Percentiles rank a stretch among this genome's conserved stretches.
phyloP scores from a whole-genome alignment of 2,113 vertebrate species.

The Proteles cristata region DNA sequence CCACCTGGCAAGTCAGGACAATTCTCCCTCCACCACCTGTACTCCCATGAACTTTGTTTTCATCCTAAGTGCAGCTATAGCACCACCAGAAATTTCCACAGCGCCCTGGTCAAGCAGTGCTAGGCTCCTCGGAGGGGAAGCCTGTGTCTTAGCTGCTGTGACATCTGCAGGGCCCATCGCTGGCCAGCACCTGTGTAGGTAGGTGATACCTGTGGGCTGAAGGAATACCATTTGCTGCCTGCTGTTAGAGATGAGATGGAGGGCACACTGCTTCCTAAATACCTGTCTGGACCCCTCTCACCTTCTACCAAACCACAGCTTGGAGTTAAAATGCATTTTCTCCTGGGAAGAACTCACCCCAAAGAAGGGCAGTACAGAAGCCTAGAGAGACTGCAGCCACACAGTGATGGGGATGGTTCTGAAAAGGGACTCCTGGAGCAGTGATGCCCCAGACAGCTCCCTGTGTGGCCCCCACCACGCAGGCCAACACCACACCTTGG shows the following conservation, averaged over 20 bases:
- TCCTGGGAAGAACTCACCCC: background rate
- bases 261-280: background rate
- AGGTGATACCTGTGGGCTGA: background rate
- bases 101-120: rapidly evolving
- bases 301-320: background rate
- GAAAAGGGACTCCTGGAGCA: background rate
- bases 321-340: background rate
- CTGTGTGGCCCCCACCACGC: too few relatives aligned
- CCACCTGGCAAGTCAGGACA: background rate
- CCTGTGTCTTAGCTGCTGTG: background rate
- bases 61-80: background rate
- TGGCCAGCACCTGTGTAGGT: background rate
- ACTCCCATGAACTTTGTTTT: background rate
- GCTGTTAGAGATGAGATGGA: background rate
- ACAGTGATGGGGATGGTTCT: background rate
- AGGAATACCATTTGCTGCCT: background rate
- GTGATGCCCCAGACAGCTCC: background rate
- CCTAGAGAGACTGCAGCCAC: background rate
- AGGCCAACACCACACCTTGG: background rate
- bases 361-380: background rate
- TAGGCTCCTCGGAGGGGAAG: background rate
- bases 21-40: background rate
- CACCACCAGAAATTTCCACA: background rate
- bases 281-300: background rate
- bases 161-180: background rate